Conservation (phyloP, 1,140 invertebrate genomes). For the Leucophenga varia region DNA sequence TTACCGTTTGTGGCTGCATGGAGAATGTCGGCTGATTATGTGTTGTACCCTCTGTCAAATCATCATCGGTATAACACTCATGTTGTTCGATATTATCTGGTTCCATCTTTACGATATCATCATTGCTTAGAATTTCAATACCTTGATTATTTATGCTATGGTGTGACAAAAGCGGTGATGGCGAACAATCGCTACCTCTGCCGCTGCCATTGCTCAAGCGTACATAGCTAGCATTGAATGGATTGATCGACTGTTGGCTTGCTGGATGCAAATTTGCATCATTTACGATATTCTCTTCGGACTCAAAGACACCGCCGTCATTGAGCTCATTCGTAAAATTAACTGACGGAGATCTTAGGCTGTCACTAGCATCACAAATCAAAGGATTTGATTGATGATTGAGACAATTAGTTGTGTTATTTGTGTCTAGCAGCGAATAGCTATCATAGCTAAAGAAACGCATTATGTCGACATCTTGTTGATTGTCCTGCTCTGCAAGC, state of each 20-base stretch:
- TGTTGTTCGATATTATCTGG: slow-evolving; percentile 17
- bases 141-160: too few species aligned
- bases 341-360: slow-evolving; percentile 11
- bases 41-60: too few species aligned
- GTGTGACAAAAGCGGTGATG: neutral
- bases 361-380: too few species aligned
- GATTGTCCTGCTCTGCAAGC: neutral
- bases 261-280: slow-evolving; percentile 54
- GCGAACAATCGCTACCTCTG: neutral
- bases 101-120: neutral
- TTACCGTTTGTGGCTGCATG: slow-evolving; percentile 38
- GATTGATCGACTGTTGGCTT: slow-evolving; percentile 38
- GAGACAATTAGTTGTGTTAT: slow-evolving; percentile 14
- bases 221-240: slow-evolving; percentile 20
- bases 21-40: slow-evolving; percentile 24
- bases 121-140: neutral
- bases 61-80: slow-evolving; percentile 36
- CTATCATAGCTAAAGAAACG: slow-evolving; percentile 14
- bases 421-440: slow-evolving; percentile 12
- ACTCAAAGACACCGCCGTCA: slow-evolving; percentile 34
- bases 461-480: neutral
- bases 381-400: slow-evolving; percentile 20
- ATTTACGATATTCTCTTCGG: slow-evolving; percentile 44
- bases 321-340: slow-evolving; percentile 15
- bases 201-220: neutral